Base-by-base conservation (phyloP, 2,797 vertebrate species). In the Chaunax sp. region DNA sequence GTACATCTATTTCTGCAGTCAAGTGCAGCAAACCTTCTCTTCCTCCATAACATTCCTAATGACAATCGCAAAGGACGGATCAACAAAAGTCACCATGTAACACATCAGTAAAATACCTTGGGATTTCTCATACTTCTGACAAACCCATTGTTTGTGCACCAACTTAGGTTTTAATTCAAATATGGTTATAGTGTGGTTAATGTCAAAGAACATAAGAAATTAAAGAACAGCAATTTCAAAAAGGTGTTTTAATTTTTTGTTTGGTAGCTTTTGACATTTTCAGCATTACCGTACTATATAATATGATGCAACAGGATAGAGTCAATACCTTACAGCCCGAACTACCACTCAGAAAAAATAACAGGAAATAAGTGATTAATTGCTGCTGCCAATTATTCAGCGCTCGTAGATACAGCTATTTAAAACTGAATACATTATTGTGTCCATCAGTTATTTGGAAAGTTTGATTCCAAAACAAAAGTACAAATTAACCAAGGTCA, bases 391-490 rank as follows among this genome's bases (percentile, higher is more conserved):
- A 50, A 54, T 38, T 43, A 6, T 41, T 46, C 19, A 45, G 58
- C 55, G 33, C 3, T 54, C 50, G 19, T 8, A 40, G 14, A 16
- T 56, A 25, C 13, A 26, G 46, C 19, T 46, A 44, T 40, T 45
- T 33, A 43, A 66, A 55, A 69, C 57, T 56, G 12, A 59, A 54
- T 13, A 23, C 35, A 61, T 57, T 41, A 41, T 23, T 30, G 37
- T 35, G 40, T 61, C 55, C n/a, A 63, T 45, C 33, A 53, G 33
- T 25, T 41, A 52, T 64, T 37, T 69, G 55, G 19, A 53, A 59
- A 52, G 7, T 16, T 57, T 6, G 23, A 64, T 45, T 76, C 46
- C 59, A 80, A 46, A 79, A 64, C 35, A 75, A 45, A 60, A 69
- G 19, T 44, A 69, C 16, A 72, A 50, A 71, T 58, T 65, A 66